Base-by-base conservation (phyloP, 1,140 invertebrate species). In the Acarapis woodi region DNA sequence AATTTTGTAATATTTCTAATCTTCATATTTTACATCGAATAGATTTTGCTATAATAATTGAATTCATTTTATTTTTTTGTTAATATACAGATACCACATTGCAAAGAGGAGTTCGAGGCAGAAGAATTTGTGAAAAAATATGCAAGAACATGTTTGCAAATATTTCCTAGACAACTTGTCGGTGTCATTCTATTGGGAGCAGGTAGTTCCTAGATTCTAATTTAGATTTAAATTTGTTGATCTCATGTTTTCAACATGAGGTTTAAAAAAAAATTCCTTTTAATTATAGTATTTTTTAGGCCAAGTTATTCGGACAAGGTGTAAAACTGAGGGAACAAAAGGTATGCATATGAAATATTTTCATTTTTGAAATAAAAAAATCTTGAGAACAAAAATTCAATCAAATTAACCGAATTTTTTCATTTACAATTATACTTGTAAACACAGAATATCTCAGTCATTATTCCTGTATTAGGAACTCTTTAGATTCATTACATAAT, bases 91-190 rank as follows among this genome's bases (percentile, higher is more conserved):
- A n/a, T n/a, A n/a, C n/a, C n/a, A 25, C 8, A 12, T 10, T 39
- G 8, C 20, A 41, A 35, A 21, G 40, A 42, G 28, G 40, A 42
- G 24, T 38, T 42, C 22, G 40, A 42, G 14, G 40, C 40, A 20
- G 40, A 42, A 38, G 36, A 37, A 21, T 42, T 16, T 34, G 35
- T 42, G 9, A 37, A 38, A 26, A 42, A 31, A 10, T 38, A 42
- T 26, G 26, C 40, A 5, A 28, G 40, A 12, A n/a, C 20, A 26
- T 42, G 40, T 28, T 23, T 42, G n/a, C 14, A 18, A 18, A 35
- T 36, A 8, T 33, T 42, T 20, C 34, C 35, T 8, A 19, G 40
- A 4, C 40, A 42, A 25, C n/a, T 42, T 14, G 22, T 37, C 10
- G 40, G 40, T 2, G 30, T 42, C 10, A 29, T 42, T 10, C 14